Percentiles rank a stretch among this genome's conserved stretches.
phyloP scores from a whole-genome alignment of 2,888 invertebrate genomes.

The Tanytarsus gracilentus region DNA sequence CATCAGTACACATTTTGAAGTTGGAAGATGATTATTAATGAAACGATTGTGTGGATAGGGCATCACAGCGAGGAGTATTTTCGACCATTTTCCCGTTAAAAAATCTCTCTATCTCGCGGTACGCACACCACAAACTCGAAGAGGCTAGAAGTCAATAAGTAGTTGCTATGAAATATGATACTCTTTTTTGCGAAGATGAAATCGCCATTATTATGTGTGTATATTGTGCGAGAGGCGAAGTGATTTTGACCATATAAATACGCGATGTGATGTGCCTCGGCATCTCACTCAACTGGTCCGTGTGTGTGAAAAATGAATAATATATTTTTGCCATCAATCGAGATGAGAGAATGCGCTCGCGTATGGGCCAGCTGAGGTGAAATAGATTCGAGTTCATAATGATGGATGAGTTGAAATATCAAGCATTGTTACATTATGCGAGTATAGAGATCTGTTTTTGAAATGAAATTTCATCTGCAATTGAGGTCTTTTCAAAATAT shows the following conservation, averaged over 20 bases:
- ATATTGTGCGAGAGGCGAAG: not conserved
- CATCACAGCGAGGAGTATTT: no score
- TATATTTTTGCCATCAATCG: constrained; percentile 13
- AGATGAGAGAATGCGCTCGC: no score
- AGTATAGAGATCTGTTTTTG: no score
- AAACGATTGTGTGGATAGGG: constrained; percentile 17
- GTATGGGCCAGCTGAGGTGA: not conserved
- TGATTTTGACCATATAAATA: constrained; percentile 21
- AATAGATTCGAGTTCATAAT: constrained; percentile 22
- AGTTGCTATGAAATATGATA: constrained; percentile 15
- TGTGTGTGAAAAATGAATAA: constrained; percentile 13
- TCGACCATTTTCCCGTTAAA: constrained; percentile 28
- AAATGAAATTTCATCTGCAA: no score
- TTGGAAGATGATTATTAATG: constrained; percentile 26
- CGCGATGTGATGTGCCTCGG: not conserved
- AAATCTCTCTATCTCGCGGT: constrained; percentile 10
- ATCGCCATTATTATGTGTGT: not conserved
- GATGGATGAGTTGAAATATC: constrained; percentile 29
- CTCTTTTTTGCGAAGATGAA: constrained; percentile 9
- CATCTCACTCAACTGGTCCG: not conserved
- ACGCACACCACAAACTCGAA: not conserved
- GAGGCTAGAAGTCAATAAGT: not conserved
- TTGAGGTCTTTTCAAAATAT: not conserved
- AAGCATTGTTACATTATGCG: not conserved
- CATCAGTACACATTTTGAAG: constrained; percentile 8